Base-by-base conservation (phyloP, 2,888 invertebrate species). In the Oscheius sp. region DNA sequence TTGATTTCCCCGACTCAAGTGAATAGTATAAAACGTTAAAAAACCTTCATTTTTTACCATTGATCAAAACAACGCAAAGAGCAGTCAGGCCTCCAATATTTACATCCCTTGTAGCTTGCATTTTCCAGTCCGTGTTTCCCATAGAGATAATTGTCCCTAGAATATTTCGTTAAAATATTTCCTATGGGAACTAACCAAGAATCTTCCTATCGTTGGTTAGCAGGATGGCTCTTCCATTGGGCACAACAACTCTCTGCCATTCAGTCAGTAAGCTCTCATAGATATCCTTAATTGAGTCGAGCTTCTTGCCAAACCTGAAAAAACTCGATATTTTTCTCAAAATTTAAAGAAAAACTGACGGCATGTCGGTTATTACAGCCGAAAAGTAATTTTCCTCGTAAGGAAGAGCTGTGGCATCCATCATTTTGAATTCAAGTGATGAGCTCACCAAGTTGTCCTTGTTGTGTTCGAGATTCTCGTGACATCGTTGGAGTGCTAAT, bases 311-410 rank as follows among this genome's bases (percentile, higher is more conserved):
- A 55, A 84, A 83, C 37, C 76, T 76, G 34, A 58, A 74, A 45
- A 6, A 20, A 20, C n/a, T 10, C n/a, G n/a, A n/a, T n/a, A n/a
- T n/a, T n/a, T n/a, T n/a, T n/a, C n/a, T n/a, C n/a, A n/a, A n/a
- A 10, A 53, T 5, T n/a, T 5, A 25, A 33, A 5, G 1, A 20
- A 29, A 8, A 48, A 42, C 61, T 39, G 39, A 76, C 65, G 83
- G 84, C 71, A 91, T 81, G 81, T 91, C 91, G 6, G 90, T 89
- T 42, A 90, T 88, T 71, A 91, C 88, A 10, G 89, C 88, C 83
- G 91, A 90, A 1, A 90, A 87, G 52, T 85, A 87, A 2, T 87
- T 86, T 78, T 88, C 87, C 66, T 83, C 86, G 15, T 91, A 80
- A 6, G 91, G 90, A 65, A 91, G 83, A 27, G 84, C 78, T 1